Conservation (phyloP, 2,113 vertebrate species). For the Hyperopisus bebe region DNA sequence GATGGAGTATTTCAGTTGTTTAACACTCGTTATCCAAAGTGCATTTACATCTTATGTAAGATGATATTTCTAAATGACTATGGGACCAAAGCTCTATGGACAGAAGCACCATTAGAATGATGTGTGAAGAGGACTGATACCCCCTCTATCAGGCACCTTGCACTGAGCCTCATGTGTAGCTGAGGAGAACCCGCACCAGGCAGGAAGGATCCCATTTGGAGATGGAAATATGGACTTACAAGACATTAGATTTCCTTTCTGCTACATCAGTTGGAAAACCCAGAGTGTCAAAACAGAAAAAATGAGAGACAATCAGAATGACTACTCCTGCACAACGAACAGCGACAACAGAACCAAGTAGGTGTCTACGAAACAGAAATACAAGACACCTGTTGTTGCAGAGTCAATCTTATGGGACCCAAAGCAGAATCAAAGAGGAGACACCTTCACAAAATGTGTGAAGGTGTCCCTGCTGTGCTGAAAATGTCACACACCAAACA, state of each 20-base stretch:
- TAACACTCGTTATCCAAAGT: neutral
- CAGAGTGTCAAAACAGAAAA: neutral
- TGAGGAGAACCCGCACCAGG: neutral
- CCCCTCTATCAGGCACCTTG: neutral
- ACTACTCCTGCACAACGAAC: neutral
- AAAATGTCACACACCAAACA: neutral
- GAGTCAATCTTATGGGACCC: neutral
- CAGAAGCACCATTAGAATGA: neutral
- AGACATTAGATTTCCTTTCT: neutral
- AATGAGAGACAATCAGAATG: neutral
- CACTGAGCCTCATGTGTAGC: neutral
- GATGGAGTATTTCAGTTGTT: neutral
- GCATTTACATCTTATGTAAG: neutral
- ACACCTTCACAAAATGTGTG: no score
- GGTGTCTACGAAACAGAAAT: neutral
- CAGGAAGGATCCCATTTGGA: neutral
- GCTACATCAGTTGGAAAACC: neutral
- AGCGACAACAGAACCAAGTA: neutral
- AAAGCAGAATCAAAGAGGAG: neutral
- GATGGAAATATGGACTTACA: neutral
- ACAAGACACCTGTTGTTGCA: neutral
- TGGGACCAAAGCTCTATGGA: neutral
- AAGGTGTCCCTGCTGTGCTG: neutral
- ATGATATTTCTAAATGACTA: neutral
- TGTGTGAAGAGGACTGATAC: neutral